Evolutionary conservation across 2,888 invertebrate genomes (phyloP).

Genomic region (Spicauda simplicius): DNA sequence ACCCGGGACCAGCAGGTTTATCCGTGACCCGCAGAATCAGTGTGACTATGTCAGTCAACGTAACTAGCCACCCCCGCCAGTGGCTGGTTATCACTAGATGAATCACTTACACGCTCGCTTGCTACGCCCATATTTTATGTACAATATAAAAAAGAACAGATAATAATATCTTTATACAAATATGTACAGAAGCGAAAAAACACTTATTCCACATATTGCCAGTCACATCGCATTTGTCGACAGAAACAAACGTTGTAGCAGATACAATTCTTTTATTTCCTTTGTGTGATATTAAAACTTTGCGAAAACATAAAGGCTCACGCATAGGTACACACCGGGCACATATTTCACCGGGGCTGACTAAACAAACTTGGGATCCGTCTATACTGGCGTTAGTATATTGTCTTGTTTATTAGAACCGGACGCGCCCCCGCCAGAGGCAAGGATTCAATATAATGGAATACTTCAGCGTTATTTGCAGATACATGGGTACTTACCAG

Average conservation of each 20-base stretch:
- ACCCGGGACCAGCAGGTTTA: too few relatives aligned
- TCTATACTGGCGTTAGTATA: slow-evolving; percentile 47
- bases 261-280: slow-evolving; percentile 29
- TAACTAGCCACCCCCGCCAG: too few relatives aligned
- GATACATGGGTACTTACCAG: slow-evolving; percentile 75
- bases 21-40: too few relatives aligned
- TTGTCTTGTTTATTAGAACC: slow-evolving; percentile 81
- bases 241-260: slow-evolving; percentile 13
- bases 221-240: slow-evolving; percentile 18
- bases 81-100: too few relatives aligned
- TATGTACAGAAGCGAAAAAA: neutral
- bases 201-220: neutral
- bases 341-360: slow-evolving; percentile 34
- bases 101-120: too few relatives aligned
- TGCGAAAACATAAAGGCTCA: slow-evolving; percentile 32
- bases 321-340: slow-evolving; percentile 30
- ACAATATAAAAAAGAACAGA: too few relatives aligned
- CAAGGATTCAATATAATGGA: slow-evolving; percentile 83
- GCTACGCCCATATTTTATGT: too few relatives aligned
- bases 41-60: too few relatives aligned
- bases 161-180: too few relatives aligned
- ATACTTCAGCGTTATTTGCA: slow-evolving; percentile 83
- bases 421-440: slow-evolving; percentile 73
- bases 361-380: slow-evolving; percentile 36
- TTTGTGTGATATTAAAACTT: slow-evolving; percentile 31